These are phyloP conservation scores for Ormyrus rosae DNA, from an alignment of 2,888 invertebrate genomes.

Conservation along the genomic window DNA sequence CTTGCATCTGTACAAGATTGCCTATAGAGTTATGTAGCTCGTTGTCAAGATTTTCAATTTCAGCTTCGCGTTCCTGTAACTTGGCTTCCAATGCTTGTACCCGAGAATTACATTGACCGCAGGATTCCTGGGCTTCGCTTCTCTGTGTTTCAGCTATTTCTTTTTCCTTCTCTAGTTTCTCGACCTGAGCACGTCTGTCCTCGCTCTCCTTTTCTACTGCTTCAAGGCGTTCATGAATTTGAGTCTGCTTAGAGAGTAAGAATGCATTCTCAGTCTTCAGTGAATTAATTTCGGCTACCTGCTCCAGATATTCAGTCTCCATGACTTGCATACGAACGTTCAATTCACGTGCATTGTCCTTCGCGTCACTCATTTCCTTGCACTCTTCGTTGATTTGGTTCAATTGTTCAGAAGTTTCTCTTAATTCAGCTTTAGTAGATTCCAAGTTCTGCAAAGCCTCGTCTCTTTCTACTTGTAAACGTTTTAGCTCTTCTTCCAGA, in stretches of 20 bases:
- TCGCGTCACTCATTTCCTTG: slow-evolving; percentile 67
- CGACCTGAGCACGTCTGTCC: slow-evolving; percentile 65
- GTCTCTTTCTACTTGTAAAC: slow-evolving; percentile 54
- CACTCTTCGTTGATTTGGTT: slow-evolving; percentile 61
- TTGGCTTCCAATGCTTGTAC: slow-evolving; percentile 80
- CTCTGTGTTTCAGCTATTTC: slow-evolving; percentile 51
- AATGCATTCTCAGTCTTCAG: slow-evolving; percentile 69
- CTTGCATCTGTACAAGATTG: slow-evolving; percentile 82
- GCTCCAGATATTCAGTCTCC: slow-evolving; percentile 70
- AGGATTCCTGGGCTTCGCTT: slow-evolving; percentile 62
- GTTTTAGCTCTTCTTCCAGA: slow-evolving; percentile 63
- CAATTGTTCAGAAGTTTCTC: slow-evolving; percentile 47
- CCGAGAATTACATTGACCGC: slow-evolving; percentile 67
- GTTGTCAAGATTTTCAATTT: slow-evolving; percentile 84
- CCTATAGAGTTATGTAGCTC: slow-evolving; percentile 82
- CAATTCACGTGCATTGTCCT: slow-evolving; percentile 71
- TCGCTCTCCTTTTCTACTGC: slow-evolving; percentile 69
- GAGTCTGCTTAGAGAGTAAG: slow-evolving; percentile 68
- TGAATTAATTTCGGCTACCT: slow-evolving; percentile 68
- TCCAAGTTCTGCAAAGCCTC: slow-evolving; percentile 40
- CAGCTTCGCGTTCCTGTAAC: slow-evolving; percentile 85
- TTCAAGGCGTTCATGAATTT: slow-evolving; percentile 74
- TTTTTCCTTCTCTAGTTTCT: slow-evolving; percentile 62
- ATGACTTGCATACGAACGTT: slow-evolving; percentile 73
- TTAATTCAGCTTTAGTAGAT: slow-evolving; percentile 51